A percentile compares a stretch with the other conserved stretches of the same genome.
Conservation (phyloP, 1,140 invertebrate species). For the Saccostrea echinata region DNA sequence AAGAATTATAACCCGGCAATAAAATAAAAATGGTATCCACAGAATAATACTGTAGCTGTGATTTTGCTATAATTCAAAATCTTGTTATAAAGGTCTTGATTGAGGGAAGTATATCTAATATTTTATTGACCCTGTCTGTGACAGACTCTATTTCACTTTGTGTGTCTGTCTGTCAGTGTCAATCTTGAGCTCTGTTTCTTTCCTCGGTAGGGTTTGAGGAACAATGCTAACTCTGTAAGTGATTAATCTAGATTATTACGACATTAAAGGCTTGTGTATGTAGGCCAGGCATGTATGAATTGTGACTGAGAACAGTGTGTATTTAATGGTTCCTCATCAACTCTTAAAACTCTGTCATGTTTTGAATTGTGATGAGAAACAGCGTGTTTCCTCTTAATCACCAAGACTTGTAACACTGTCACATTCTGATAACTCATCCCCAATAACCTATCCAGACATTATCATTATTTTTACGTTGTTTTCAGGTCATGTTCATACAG, state of each 20-base stretch:
- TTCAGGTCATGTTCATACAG: slow-evolving; percentile 6
- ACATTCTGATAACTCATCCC: not conserved
- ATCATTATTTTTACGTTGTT: not conserved
- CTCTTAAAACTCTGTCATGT: no score
- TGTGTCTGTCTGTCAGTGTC: not conserved
- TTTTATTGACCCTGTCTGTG: no score
- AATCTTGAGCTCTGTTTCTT: slow-evolving; percentile 52
- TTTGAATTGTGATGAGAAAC: no score
- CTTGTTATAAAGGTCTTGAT: no score
- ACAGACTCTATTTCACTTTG: no score
- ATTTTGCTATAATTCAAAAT: no score
- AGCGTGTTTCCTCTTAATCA: not conserved
- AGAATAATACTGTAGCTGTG: no score
- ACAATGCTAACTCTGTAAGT: slow-evolving; percentile 68
- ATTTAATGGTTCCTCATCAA: not conserved
- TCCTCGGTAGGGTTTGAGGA: slow-evolving; percentile 68
- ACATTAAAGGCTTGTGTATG: not conserved
- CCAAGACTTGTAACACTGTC: not conserved
- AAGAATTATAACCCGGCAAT: no score
- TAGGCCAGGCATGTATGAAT: slow-evolving; percentile 35
- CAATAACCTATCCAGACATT: not conserved
- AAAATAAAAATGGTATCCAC: no score
- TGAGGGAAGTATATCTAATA: no score
- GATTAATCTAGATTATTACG: not conserved
- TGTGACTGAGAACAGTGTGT: slow-evolving; percentile 19